Conservation (phyloP, 2,113 vertebrate genomes). For the Thamnaconus septentrionalis region DNA sequence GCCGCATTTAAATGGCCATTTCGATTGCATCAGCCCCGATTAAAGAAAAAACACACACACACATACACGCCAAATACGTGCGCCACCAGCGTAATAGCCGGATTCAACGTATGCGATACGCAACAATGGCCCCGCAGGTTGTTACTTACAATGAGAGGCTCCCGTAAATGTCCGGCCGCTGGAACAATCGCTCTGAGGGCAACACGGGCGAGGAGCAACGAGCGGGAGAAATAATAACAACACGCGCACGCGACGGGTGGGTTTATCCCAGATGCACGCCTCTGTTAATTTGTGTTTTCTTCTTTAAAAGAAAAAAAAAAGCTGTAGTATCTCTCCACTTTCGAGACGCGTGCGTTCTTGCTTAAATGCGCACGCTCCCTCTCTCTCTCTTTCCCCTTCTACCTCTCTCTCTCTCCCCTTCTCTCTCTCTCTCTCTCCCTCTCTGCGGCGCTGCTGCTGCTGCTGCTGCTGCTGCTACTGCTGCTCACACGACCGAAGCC, state of each 20-base stretch:
- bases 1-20: conserved; percentile 25
- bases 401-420: too few relatives aligned
- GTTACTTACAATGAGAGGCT: conserved; percentile 57
- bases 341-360: too few relatives aligned
- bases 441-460: conserved; percentile 6
- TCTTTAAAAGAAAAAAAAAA: too few relatives aligned
- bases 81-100: too few relatives aligned
- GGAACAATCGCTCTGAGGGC: conserved; percentile 7
- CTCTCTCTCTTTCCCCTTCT: too few relatives aligned
- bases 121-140: conserved; percentile 16
- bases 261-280: conserved; percentile 43
- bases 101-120: conserved; percentile 2
- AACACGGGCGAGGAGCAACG: neutral
- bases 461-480: neutral
- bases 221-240: neutral
- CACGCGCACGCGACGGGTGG: neutral
- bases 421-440: neutral
- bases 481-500: conserved; percentile 10
- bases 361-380: conserved; percentile 36
- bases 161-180: conserved; percentile 28
- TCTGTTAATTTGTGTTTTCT: too few relatives aligned
- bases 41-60: too few relatives aligned
- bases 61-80: too few relatives aligned
- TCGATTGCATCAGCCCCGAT: conserved; percentile 6
- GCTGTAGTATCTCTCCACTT: too few relatives aligned